Evolutionary conservation across 2,113 vertebrate species (phyloP).

Genomic region (Cisticola juncidis): DNA sequence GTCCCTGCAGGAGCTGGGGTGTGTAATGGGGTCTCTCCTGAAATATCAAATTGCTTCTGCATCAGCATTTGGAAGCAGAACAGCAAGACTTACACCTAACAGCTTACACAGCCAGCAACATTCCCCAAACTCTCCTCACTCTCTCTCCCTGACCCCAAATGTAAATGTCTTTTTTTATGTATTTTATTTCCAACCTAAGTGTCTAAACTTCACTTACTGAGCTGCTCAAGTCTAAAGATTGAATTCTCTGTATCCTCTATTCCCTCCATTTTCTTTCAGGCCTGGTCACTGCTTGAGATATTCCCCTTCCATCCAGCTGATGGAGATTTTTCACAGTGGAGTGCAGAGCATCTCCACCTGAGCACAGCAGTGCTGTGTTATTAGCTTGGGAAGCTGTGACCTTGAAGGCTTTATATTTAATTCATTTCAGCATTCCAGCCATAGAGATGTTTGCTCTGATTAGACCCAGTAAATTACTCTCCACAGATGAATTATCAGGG

Average conservation of each 20-base stretch:
- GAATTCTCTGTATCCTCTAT: neutral
- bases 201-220: neutral
- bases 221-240: neutral
- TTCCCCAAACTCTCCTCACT: neutral
- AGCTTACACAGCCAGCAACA: neutral
- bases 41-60: neutral
- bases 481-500: conserved; percentile 10
- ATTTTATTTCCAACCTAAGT: neutral
- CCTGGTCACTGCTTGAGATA: neutral
- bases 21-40: rapidly evolving
- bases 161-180: neutral
- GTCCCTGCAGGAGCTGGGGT: neutral
- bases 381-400: conserved; percentile 34
- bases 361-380: conserved; percentile 8
- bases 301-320: conserved; percentile 9
- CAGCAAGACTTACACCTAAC: neutral
- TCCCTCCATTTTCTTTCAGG: conserved; percentile 29
- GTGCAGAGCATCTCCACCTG: neutral
- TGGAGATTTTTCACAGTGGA: neutral
- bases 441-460: conserved; percentile 61
- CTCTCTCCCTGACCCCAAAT: neutral
- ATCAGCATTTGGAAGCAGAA: neutral
- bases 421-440: conserved; percentile 46
- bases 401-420: conserved; percentile 57
- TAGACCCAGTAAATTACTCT: conserved; percentile 43